A percentile compares a stretch with the other conserved stretches of the same genome.
phyloP scores from a whole-genome alignment of 2,888 invertebrate genomes.

The Amiota communis region DNA sequence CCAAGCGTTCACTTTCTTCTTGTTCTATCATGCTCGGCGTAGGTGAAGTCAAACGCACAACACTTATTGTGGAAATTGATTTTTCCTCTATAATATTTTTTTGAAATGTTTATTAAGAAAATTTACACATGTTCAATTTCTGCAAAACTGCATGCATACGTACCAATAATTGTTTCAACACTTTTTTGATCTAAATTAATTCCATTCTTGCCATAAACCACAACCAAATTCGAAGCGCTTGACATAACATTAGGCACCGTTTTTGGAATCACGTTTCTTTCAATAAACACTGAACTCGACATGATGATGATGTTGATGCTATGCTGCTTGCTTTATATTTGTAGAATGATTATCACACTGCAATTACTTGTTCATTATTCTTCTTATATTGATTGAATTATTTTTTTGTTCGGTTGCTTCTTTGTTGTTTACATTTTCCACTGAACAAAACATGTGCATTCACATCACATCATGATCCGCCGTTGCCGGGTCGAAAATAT shows the following conservation, averaged over 20 bases:
- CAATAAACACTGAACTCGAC: conserved; percentile 72
- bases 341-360: too few species aligned
- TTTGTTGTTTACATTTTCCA: conserved; percentile 6
- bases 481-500: neutral
- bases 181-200: conserved; percentile 87
- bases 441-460: neutral
- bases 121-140: neutral
- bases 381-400: neutral
- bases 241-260: conserved; percentile 36
- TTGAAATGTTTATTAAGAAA: neutral
- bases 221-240: conserved; percentile 76
- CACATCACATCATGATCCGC: neutral
- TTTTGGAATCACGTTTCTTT: conserved; percentile 54
- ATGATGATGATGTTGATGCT: conserved; percentile 54
- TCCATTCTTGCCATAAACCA: conserved; percentile 91
- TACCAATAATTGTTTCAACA: conserved; percentile 86
- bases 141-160: conserved; percentile 63
- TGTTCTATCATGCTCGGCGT: conserved; percentile 72
- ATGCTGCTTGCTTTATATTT: conserved; percentile 14
- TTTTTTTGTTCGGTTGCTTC: conserved; percentile 1
- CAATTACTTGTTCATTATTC: too few species aligned
- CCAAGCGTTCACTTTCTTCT: conserved; percentile 62
- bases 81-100: conserved; percentile 69
- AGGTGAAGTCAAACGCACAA: conserved; percentile 76
- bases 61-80: conserved; percentile 78